Percentiles rank a stretch among this genome's conserved stretches.
Conservation (phyloP, 2,113 vertebrate genomes). For the Hystrix cristata region DNA sequence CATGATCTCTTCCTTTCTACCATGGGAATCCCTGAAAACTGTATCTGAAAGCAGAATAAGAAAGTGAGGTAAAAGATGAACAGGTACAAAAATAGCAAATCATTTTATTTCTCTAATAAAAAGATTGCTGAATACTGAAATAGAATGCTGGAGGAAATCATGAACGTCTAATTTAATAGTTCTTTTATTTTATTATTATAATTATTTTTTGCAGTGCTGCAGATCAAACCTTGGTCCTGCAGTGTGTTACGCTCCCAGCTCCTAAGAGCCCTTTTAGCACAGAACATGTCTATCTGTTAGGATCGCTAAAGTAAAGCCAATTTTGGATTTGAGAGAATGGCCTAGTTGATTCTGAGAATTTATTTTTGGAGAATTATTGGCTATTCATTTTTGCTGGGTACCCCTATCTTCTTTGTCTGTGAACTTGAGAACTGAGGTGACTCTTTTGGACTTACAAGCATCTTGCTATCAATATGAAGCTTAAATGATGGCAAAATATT, state of each 20-base stretch:
- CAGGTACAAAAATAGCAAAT: neutral
- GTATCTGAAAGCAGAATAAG: neutral
- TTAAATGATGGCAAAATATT: constrained; percentile 6
- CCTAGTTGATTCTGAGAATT: neutral
- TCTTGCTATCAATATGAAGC: neutral
- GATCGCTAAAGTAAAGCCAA: neutral
- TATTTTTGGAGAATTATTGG: neutral
- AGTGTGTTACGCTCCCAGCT: neutral
- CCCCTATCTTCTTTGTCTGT: neutral
- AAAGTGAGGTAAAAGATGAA: constrained; percentile 36
- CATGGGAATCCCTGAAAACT: neutral
- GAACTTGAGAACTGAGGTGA: neutral
- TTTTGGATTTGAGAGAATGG: constrained; percentile 25
- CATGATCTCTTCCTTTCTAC: neutral
- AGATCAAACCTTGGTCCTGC: neutral
- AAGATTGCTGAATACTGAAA: neutral
- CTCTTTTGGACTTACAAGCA: neutral
- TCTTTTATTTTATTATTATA: neutral
- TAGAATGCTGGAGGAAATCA: neutral
- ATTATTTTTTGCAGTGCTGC: neutral
- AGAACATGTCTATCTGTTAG: neutral
- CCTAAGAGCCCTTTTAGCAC: neutral
- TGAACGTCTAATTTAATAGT: neutral
- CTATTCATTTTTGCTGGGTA: neutral
- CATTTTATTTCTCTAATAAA: constrained; percentile 16